Percentiles rank a stretch among this genome's conserved stretches.
phyloP scores from a whole-genome alignment of 2,797 vertebrate species.

The Gambusia yucatana region DNA sequence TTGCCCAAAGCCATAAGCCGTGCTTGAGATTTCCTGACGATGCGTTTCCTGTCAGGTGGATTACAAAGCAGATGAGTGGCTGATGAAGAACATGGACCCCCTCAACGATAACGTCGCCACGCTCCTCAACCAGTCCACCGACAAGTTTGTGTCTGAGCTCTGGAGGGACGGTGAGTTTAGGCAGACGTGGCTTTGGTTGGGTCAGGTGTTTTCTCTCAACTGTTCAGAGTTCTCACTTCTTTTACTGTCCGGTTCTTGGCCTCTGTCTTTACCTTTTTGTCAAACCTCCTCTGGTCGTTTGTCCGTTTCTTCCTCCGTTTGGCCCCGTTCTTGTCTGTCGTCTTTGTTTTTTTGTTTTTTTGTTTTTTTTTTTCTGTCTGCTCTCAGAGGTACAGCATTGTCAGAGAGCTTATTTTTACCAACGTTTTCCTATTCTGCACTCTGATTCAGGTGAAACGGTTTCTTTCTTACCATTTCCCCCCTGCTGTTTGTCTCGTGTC shows the following conservation, averaged over 20 bases:
- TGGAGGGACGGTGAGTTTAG: conserved; percentile 92
- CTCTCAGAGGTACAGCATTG: conserved; percentile 91
- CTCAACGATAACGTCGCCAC: conserved; percentile 95
- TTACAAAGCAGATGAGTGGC: conserved; percentile 97
- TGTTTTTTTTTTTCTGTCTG: conserved; percentile 70
- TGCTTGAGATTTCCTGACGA: no score
- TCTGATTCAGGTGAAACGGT: conserved; percentile 92
- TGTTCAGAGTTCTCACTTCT: conserved; percentile 2
- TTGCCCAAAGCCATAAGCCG: no score
- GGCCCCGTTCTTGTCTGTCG: conserved; percentile 55
- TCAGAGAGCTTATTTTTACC: conserved; percentile 98
- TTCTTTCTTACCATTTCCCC: conserved; percentile 64
- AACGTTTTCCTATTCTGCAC: conserved; percentile 95
- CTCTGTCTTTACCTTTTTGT: conserved; percentile 66
- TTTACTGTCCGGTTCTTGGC: conserved; percentile 55
- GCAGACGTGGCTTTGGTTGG: conserved; percentile 27
- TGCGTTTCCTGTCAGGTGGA: conserved; percentile 86
- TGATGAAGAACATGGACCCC: conserved; percentile 99
- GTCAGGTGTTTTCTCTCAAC: neutral
- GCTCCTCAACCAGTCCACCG: conserved; percentile 93
- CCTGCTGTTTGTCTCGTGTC: conserved; percentile 30
- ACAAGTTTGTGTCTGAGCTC: conserved; percentile 96
- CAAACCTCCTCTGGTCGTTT: conserved; percentile 35
- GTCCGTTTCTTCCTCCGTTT: conserved; percentile 52
- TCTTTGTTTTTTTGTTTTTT: conserved; percentile 47